Conservation (phyloP, 2,888 invertebrate genomes). For the Metacarcinus magister region DNA sequence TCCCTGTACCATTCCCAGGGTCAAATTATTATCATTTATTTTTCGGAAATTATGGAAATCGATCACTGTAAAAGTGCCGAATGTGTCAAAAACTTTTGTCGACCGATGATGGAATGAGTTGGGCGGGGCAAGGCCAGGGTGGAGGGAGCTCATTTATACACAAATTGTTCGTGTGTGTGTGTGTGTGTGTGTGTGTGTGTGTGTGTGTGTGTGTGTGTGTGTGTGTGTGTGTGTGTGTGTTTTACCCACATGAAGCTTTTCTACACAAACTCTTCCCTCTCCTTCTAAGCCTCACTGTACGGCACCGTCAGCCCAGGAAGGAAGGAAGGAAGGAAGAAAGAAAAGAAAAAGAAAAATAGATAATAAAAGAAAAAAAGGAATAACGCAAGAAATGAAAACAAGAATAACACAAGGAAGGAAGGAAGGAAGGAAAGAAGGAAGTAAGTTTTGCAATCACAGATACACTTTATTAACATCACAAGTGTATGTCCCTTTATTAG, state of each 20-base stretch:
- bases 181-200: slow-evolving; percentile 62
- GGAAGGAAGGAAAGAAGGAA: background rate
- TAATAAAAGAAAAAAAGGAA: background rate
- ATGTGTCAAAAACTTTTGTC: slow-evolving; percentile 71
- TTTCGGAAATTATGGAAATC: slow-evolving; percentile 72
- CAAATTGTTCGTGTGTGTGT: slow-evolving; percentile 58
- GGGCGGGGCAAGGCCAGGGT: slow-evolving; percentile 4
- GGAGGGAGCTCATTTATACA: slow-evolving; percentile 32
- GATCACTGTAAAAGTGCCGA: slow-evolving; percentile 64
- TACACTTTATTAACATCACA: background rate
- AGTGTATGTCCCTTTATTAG: background rate
- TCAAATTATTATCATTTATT: slow-evolving; percentile 58
- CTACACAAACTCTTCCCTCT: too few relatives aligned
- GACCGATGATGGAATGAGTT: slow-evolving; percentile 59
- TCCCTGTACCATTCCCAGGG: background rate
- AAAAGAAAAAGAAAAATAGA: background rate
- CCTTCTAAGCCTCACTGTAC: too few relatives aligned
- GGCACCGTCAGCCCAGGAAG: too few relatives aligned
- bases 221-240: slow-evolving; percentile 42
- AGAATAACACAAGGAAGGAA: too few relatives aligned
- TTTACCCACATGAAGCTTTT: too few relatives aligned
- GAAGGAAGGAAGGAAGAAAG: background rate
- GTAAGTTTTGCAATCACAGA: background rate
- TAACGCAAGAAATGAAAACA: too few relatives aligned
- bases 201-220: slow-evolving; percentile 58